Base-by-base conservation (phyloP, 2,113 vertebrate genomes). In the Triplophysa tibetana region DNA sequence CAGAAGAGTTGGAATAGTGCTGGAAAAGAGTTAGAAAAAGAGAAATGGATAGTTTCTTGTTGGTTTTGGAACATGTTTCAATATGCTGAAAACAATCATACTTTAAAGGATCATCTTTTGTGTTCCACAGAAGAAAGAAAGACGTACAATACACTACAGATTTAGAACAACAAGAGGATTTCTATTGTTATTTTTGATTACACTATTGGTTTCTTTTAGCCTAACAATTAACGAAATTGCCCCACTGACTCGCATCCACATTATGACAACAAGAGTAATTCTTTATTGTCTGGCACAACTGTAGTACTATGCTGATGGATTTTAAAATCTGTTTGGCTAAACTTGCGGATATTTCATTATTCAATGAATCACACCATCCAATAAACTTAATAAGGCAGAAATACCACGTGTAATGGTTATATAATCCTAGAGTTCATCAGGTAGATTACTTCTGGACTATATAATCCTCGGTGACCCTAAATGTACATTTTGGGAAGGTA, bases 401-500 rank as follows among this genome's bases (percentile, higher is more conserved):
- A 76, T 16, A 76, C 43, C 74, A 52, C 33, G 38, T 63, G 38
- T 75, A 63, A 75, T 1, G 0, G 41, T 63, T 65, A 76, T 11
- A 54, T 65, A 65, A 76, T 65, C 43, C 54, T 29, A 63, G 19
- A 75, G 23, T 75, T 62, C 9, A 45, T 45, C 21, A 43, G 54
- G 33, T 14, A 76, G 45, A 65, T 76, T 65, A 65, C 3, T 38
- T 65, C 0, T 54, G 29, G 45, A 3, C 45, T 52, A 62, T 11
- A 38, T 65, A 76, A 76, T 26, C 43, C 24, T 33, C 43, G 33
- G 43, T 48, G 43, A 63, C 41, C 45, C 24, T 23, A 21, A 26
- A 21, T 10, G 7, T 21, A 54, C 45, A 65, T 54, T 45, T 76
- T 76, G 45, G 74, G 24, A 65, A 76, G 48, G 24, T 54, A 65